Base-by-base conservation (phyloP, 1,140 invertebrate genomes). In the Drosophila rufa region DNA sequence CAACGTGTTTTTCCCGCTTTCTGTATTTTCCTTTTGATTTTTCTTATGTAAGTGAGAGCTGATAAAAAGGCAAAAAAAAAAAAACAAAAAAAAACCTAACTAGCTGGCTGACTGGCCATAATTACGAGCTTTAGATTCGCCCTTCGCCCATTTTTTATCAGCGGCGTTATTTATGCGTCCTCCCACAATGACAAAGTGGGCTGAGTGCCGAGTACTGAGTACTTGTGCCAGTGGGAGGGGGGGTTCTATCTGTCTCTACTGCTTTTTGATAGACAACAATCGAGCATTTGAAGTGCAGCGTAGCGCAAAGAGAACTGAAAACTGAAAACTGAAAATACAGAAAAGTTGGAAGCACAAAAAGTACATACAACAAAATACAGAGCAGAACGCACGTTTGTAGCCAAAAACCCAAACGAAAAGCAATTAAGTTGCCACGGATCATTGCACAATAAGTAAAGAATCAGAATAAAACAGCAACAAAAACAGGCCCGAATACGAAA, bases 391-490 rank as follows among this genome's bases (percentile, higher is more conserved):
- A 74, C 47, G 50, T 56, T 58, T 74, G 51, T 76, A 80, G 73
- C 80, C 84, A 82, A 87, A 87, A 87, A 74, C 75, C 75, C 79
- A 90, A 90, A 90, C 79, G 79, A 85, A 90, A 90, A 91, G 82
- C 86, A 90, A 90, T 90, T 90, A 90, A 90, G 82, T 90, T 77
- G 85, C 85, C 85, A 82, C 89, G 85, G 86, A 84, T 90, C 85
- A 90, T 90, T 90, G 85, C 85, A 90, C 85, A 90, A 90, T 85
- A 85, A 90, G 86, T 64, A 82, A 90, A 90, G 85, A 90, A 90
- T 90, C 81, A 82, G 81, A 75, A 78, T 40, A 40, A 67, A 78
- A 68, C 30, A 61, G 15, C 40, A 46, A 58, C 36, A 27, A 46
- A 36, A 47, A 3, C n/a, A 42, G 46, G 42, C 68, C 38, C 53